A percentile compares a stretch with the other conserved stretches of the same genome.
These are phyloP conservation scores for Anastatus disparis DNA, from an alignment of 1,140 invertebrate species.

Conservation along the genomic window DNA sequence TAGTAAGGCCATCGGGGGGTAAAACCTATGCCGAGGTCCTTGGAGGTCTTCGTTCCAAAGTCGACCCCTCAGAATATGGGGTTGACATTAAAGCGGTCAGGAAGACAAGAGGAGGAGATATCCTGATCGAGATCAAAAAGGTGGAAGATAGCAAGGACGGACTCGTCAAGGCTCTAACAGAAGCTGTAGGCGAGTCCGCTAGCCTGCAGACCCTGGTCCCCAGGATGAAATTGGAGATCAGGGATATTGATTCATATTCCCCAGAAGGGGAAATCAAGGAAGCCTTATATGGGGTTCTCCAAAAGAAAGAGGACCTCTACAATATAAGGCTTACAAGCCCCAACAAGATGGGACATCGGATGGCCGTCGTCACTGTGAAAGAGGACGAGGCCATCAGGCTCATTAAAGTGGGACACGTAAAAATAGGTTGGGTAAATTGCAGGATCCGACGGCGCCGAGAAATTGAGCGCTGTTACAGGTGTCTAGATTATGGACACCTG, in stretches of 20 bases:
- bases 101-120: too few relatives aligned
- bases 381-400: not conserved
- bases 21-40: too few relatives aligned
- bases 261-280: not conserved
- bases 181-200: too few relatives aligned
- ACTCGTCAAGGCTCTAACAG: too few relatives aligned
- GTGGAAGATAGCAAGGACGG: too few relatives aligned
- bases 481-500: constrained; percentile 35
- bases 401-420: not conserved
- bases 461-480: constrained; percentile 30
- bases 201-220: not conserved
- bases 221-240: constrained; percentile 15
- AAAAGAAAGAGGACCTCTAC: not conserved
- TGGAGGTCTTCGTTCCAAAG: too few relatives aligned
- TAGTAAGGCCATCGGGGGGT: too few relatives aligned
- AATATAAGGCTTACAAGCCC: not conserved
- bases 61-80: too few relatives aligned
- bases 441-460: not conserved
- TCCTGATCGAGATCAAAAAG: too few relatives aligned
- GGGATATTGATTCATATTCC: not conserved
- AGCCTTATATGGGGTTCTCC: not conserved
- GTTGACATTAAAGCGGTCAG: too few relatives aligned
- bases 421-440: constrained; percentile 27
- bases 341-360: not conserved
- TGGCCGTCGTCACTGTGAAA: constrained; percentile 2